These are phyloP conservation scores for Mycalesis mineus DNA, from an alignment of 2,888 invertebrate species.

Conservation along the genomic window DNA sequence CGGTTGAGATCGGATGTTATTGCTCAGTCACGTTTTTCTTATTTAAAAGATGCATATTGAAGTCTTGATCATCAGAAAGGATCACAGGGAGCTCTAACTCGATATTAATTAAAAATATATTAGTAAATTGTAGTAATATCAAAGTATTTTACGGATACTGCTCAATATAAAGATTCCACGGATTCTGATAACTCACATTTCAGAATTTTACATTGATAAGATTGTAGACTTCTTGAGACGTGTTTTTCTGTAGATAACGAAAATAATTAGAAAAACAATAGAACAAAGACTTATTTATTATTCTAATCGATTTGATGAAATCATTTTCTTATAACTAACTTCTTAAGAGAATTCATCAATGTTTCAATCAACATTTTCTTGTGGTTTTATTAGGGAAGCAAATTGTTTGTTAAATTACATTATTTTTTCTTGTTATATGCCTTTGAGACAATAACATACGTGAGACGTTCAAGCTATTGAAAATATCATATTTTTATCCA, in stretches of 20 bases:
- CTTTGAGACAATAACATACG: no score
- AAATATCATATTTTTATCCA: neutral
- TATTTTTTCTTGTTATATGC: neutral
- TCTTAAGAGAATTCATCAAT: no score
- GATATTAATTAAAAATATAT: no score
- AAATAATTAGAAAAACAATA: neutral
- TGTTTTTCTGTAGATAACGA: neutral
- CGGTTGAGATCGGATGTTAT: neutral
- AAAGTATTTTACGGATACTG: no score
- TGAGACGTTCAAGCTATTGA: neutral
- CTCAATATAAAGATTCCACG: neutral
- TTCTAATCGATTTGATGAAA: neutral
- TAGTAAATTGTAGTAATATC: no score
- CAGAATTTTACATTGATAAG: neutral
- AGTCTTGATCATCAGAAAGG: no score
- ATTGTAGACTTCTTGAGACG: neutral
- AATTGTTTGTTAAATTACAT: no score
- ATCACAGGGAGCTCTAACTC: no score
- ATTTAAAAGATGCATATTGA: no score
- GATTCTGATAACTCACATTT: neutral
- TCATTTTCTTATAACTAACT: neutral
- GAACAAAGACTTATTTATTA: neutral
- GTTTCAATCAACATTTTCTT: no score
- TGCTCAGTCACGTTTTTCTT: neutral
- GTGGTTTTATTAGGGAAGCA: no score